Base-by-base conservation (phyloP, 2,888 invertebrate genomes). In the Nysson spinosus region DNA sequence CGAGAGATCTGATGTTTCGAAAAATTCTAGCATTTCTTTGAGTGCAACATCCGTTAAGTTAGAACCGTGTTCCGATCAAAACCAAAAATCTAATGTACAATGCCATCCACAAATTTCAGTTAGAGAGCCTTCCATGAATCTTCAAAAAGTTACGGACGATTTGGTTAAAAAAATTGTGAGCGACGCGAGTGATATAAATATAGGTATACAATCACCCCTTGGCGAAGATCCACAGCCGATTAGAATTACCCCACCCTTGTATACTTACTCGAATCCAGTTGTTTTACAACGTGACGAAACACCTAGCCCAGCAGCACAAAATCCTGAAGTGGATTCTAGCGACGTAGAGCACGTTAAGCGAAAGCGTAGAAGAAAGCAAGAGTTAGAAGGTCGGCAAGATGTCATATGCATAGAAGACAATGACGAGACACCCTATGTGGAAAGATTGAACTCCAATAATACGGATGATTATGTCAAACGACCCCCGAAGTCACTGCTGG, bases 261-360 rank as follows among this genome's bases (percentile, higher is more conserved):
- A 93, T 83, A 94, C 94, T 0, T 94, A 94, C 83, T 94, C 94
- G 7, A 93, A 93, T 83, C 92, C 91, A 46, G 86, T 86, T 37
- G 94, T 92, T 80, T 91, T 92, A 80, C 87, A 90, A 62, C 87
- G 89, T 9, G 88, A 88, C 20, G 88, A 89, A 17, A 90, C 90
- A 2, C 87, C 88, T 3, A 85, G 87, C 68, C 87, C 87, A 4
- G 86, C 86, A 5, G 83, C 84, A 26, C 86, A 85, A 40, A 85
- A 83, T 58, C 77, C 80, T 1, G 85, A 84, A 12, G 72, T 82
- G n/a, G 86, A 86, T 54, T 73, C 83, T 3, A 79, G 73, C 37
- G 86, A 86, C 26, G 77, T 78, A n/a, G 87, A 87, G 24, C 80
- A 85, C 16, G 79, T 82, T 1, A 86, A 85, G 54, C 75, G 85